Evolutionary conservation across 2,113 vertebrate species (phyloP).

Genomic region (Elanoides forficatus): DNA sequence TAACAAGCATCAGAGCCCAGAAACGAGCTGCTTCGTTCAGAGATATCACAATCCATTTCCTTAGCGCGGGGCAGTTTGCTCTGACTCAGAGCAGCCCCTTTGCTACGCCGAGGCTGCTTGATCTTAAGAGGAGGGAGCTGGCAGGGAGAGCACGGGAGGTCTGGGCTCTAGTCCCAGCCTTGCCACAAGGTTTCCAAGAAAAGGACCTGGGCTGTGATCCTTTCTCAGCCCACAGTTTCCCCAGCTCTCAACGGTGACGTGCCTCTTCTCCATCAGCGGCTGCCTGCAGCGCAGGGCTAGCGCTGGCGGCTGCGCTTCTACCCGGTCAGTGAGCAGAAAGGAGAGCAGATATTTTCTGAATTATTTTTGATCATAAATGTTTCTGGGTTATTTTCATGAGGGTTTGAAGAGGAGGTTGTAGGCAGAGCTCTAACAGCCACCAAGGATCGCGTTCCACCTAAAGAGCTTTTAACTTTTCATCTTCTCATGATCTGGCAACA

Average conservation of each 20-base stretch:
- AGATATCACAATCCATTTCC: fast-evolving
- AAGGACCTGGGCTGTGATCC: background rate
- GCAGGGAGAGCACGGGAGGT: background rate
- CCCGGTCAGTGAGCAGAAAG: background rate
- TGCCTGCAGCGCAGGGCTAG: background rate
- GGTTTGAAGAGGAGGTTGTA: background rate
- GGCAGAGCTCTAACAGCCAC: background rate
- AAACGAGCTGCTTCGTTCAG: background rate
- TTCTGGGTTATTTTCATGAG: background rate
- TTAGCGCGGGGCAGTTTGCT: fast-evolving
- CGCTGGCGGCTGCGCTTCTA: background rate
- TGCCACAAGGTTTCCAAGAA: slow-evolving; percentile 34
- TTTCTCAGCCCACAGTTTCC: background rate
- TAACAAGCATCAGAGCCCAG: background rate
- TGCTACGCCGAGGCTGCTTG: background rate
- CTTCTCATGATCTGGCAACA: background rate
- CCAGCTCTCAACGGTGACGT: fast-evolving
- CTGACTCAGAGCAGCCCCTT: background rate
- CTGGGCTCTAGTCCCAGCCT: background rate
- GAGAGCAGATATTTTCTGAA: background rate
- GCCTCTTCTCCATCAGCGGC: background rate
- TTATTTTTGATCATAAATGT: background rate
- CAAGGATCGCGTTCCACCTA: fast-evolving
- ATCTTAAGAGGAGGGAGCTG: slow-evolving; percentile 14
- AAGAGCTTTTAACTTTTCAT: background rate